Evolutionary conservation across 2,888 invertebrate species (phyloP).

Genomic region (Netelia inedita): DNA sequence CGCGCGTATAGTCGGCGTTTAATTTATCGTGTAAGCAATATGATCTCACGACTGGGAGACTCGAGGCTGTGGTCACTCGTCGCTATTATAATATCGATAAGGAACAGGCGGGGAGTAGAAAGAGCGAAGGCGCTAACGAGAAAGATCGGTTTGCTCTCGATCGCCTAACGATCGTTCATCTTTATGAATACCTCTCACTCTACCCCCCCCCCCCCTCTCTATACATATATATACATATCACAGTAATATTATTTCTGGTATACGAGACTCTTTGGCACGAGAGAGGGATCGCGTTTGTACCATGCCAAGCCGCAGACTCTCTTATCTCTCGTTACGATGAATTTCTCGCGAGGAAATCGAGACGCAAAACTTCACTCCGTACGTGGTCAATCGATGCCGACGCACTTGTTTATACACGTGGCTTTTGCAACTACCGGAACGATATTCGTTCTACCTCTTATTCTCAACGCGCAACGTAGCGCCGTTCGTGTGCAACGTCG

Average conservation of each 20-base stretch:
- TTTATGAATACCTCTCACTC: background rate
- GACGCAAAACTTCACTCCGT: conserved; percentile 19
- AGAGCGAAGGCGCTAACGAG: conserved; percentile 25
- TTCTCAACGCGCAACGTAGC: background rate
- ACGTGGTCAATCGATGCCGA: conserved; percentile 59
- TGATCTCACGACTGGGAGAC: conserved; percentile 53
- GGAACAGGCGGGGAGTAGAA: conserved; percentile 26
- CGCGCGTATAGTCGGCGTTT: conserved; percentile 61
- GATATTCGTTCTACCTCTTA: conserved; percentile 38
- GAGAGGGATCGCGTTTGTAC: conserved; percentile 2
- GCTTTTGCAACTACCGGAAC: conserved; percentile 36
- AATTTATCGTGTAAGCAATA: conserved; percentile 78
- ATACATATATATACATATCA: conserved; percentile 4
- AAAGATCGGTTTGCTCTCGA: conserved; percentile 50
- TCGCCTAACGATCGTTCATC: conserved; percentile 38
- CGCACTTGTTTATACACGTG: conserved; percentile 58
- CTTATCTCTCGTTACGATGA: conserved; percentile 52
- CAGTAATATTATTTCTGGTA: conserved; percentile 25
- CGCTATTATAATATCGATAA: conserved; percentile 59
- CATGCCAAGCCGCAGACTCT: conserved; percentile 30
- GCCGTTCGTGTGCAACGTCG: background rate
- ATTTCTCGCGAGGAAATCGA: conserved; percentile 49
- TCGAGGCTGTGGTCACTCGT: conserved; percentile 36
- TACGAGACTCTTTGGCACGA: conserved; percentile 26
- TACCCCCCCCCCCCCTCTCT: too few species aligned